Conservation (phyloP, 1,140 invertebrate genomes). For the Drosophila ohnishii region DNA sequence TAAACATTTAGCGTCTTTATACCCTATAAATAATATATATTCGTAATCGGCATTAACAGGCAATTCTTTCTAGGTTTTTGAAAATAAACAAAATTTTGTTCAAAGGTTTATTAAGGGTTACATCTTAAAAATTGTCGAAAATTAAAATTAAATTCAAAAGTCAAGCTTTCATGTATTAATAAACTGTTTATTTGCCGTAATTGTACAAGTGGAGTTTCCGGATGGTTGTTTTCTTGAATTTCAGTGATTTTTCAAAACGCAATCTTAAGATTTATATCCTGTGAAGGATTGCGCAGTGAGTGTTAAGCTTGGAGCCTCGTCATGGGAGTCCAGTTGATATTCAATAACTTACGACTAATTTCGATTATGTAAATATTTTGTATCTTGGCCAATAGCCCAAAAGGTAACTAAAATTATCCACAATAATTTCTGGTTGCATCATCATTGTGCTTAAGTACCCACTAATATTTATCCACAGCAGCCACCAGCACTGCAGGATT, state of each 20-base stretch:
- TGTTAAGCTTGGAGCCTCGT: background rate
- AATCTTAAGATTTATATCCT: no score
- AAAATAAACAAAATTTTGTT: no score
- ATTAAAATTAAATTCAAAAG: no score
- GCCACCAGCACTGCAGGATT: constrained; percentile 41
- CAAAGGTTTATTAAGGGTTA: no score
- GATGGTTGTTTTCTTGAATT: no score
- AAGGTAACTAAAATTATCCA: background rate
- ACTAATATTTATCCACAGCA: constrained; percentile 57
- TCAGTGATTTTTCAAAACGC: no score
- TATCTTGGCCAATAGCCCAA: background rate
- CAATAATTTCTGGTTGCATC: background rate
- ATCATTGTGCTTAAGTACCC: background rate
- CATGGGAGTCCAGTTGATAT: background rate
- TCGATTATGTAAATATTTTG: constrained; percentile 4
- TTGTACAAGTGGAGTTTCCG: background rate
- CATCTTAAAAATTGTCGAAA: no score
- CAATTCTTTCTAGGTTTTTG: no score
- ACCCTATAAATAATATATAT: no score
- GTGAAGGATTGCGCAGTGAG: no score
- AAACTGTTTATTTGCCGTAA: background rate
- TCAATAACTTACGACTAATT: constrained; percentile 10
- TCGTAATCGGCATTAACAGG: no score
- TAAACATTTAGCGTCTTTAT: no score
- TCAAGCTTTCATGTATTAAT: background rate